A percentile compares a stretch with the other conserved stretches of the same genome.
phyloP scores from a whole-genome alignment of 2,113 vertebrate genomes.

The Rhinopomastus cyanomelas region DNA sequence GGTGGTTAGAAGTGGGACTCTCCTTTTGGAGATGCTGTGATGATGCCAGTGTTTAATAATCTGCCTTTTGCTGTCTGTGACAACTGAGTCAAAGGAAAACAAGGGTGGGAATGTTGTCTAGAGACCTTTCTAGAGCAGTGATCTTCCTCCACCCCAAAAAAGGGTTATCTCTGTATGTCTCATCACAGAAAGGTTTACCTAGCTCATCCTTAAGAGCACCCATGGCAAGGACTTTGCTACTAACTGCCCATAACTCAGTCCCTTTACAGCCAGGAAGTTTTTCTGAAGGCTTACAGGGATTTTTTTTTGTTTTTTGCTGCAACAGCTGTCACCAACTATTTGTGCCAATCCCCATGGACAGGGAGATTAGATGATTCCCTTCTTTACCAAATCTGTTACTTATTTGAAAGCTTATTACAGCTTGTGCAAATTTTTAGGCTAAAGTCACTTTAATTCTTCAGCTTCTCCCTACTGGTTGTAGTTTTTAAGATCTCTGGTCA shows the following conservation, averaged over 20 bases:
- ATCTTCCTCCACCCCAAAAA: neutral
- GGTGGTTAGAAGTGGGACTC: neutral
- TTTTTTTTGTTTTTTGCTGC: neutral
- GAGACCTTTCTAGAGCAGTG: accelerated
- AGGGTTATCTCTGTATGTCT: neutral
- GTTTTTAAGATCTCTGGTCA: neutral
- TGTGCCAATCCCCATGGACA: neutral
- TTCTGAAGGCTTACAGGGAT: neutral
- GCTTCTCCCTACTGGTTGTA: neutral
- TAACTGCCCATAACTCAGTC: neutral
- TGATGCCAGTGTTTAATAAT: neutral
- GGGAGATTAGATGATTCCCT: neutral
- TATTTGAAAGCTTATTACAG: neutral
- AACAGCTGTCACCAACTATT: neutral
- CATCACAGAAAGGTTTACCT: neutral
- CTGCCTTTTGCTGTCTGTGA: neutral
- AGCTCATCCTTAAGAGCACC: neutral
- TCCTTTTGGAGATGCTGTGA: neutral
- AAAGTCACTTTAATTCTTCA: neutral
- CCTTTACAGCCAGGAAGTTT: neutral
- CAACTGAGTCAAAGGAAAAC: neutral
- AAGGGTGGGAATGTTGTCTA: neutral
- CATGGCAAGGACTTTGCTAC: neutral
- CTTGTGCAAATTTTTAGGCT: neutral
- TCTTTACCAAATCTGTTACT: neutral